phyloP scores from a whole-genome alignment of 2,888 invertebrate genomes.

The Anodontia alba region DNA sequence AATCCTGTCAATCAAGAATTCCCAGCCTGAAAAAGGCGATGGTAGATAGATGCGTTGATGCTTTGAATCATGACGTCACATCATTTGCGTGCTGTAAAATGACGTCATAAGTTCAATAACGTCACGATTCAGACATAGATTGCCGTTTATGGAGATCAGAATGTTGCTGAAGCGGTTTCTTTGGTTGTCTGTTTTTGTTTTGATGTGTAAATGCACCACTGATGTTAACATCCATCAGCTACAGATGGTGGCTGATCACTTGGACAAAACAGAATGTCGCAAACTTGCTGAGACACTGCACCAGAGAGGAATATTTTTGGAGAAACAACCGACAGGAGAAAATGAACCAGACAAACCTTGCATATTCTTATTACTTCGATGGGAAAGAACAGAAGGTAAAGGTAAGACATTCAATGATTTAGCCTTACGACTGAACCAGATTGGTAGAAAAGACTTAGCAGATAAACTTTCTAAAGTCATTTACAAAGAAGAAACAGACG shows the following conservation, averaged over 20 bases:
- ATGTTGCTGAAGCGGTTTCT: background rate
- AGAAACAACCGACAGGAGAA: slow-evolving; percentile 27
- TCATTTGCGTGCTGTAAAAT: no score
- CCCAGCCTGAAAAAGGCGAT: no score
- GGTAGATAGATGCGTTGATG: no score
- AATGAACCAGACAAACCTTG: slow-evolving; percentile 65
- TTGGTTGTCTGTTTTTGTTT: background rate
- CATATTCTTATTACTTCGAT: slow-evolving; percentile 67
- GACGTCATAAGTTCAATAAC: no score
- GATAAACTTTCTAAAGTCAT: slow-evolving; percentile 71
- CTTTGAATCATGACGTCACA: no score
- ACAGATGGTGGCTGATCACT: slow-evolving; percentile 77
- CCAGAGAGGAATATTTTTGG: slow-evolving; percentile 30
- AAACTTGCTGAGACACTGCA: slow-evolving; percentile 68
- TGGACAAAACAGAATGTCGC: slow-evolving; percentile 70
- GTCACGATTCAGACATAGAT: background rate
- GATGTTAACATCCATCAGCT: slow-evolving; percentile 78
- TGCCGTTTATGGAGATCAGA: background rate
- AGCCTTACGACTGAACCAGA: slow-evolving; percentile 72
- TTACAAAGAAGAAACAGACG: slow-evolving; percentile 70
- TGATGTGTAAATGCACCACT: slow-evolving; percentile 37
- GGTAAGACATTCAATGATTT: slow-evolving; percentile 76
- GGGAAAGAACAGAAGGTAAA: slow-evolving; percentile 70
- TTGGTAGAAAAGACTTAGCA: slow-evolving; percentile 72
- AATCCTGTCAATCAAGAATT: no score